Evolutionary conservation across 2,888 invertebrate genomes (phyloP).

Genomic region (Unio pictorum): DNA sequence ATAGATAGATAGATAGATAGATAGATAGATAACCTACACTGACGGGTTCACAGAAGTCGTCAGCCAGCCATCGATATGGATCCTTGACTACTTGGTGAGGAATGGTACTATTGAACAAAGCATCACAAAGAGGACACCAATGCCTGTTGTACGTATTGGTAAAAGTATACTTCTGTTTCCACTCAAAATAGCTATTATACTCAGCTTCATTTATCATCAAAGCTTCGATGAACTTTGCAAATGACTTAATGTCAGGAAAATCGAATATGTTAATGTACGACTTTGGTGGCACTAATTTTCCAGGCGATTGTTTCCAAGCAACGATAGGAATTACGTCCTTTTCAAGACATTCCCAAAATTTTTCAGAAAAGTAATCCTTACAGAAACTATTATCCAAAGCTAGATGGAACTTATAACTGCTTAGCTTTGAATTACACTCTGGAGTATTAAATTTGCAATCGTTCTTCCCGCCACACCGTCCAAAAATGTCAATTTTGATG

Average conservation of each 20-base stretch:
- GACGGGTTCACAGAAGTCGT: constrained; percentile 1
- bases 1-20: too few species aligned
- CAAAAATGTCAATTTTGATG: constrained; percentile 5
- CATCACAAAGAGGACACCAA: constrained; percentile 6
- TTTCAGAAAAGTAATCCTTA: constrained; percentile 6
- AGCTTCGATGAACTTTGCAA: not conserved
- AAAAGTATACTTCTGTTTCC: not conserved
- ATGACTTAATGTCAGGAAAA: constrained; percentile 4
- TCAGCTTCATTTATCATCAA: not conserved
- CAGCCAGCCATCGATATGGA: constrained; percentile 2
- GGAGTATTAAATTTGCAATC: constrained; percentile 5
- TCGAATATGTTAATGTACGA: constrained; percentile 6
- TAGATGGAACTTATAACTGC: constrained; percentile 4
- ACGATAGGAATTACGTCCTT: constrained; percentile 5
- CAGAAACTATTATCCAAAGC: constrained; percentile 5
- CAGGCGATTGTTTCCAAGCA: constrained; percentile 5
- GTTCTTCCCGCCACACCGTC: not conserved
- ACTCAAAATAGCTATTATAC: constrained; percentile 3
- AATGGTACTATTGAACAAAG: not conserved
- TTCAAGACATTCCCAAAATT: constrained; percentile 6
- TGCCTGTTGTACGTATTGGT: not conserved
- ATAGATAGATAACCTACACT: constrained; percentile 1
- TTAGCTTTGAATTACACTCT: constrained; percentile 1
- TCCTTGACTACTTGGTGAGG: constrained; percentile 1
- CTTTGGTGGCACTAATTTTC: constrained; percentile 2